A percentile compares a stretch with the other conserved stretches of the same genome.
Evolutionary conservation across 2,888 invertebrate genomes (phyloP).

Genomic region (Myopa tessellatipennis): DNA sequence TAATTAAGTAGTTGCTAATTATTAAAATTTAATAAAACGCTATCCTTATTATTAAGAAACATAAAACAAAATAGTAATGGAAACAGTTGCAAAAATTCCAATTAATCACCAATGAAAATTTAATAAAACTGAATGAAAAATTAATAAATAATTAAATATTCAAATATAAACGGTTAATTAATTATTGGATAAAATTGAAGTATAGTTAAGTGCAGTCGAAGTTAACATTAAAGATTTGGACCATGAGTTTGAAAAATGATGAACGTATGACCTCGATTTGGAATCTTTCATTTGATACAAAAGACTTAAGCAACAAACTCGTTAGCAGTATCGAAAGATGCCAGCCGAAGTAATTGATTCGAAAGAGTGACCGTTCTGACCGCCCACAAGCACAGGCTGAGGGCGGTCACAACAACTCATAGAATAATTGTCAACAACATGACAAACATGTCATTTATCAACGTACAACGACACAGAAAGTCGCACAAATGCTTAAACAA

Average conservation of each 20-base stretch:
- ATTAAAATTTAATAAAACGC: too few species aligned
- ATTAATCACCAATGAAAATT: too few species aligned
- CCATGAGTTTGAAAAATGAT: background rate
- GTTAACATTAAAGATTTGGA: too few species aligned
- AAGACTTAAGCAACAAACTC: conserved; percentile 22
- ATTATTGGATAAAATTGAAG: too few species aligned
- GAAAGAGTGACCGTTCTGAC: background rate
- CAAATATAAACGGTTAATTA: too few species aligned
- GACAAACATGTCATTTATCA: conserved; percentile 37
- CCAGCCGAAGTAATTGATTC: conserved; percentile 17
- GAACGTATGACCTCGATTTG: background rate
- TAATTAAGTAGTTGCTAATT: too few species aligned
- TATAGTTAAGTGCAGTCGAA: too few species aligned
- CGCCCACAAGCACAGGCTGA: conserved; percentile 15
- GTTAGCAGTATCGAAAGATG: background rate
- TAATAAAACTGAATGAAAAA: too few species aligned
- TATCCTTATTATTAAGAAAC: too few species aligned
- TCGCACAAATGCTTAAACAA: background rate
- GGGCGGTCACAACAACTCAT: background rate
- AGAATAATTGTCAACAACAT: conserved; percentile 33
- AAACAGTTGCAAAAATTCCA: too few species aligned
- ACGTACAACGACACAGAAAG: background rate
- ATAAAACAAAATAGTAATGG: too few species aligned
- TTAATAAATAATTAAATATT: too few species aligned
- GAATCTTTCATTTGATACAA: background rate